Percentiles rank a stretch among this genome's conserved stretches.
phyloP scores from a whole-genome alignment of 2,113 vertebrate genomes.

The Microcebus jonahi region DNA sequence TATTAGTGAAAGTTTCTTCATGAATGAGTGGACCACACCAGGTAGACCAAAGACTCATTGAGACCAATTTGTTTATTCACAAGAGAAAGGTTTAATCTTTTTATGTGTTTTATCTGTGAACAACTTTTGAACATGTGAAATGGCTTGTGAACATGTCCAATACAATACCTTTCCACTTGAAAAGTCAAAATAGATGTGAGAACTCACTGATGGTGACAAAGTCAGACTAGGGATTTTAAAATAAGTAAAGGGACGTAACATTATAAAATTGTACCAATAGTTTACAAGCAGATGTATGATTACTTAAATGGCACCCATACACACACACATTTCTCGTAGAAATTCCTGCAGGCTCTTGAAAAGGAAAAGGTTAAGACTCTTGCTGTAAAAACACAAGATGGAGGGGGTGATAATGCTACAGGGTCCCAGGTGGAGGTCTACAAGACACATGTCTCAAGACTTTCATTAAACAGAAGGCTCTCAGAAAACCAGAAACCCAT shows the following conservation, averaged over 20 bases:
- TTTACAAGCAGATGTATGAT: not conserved
- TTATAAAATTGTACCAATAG: not conserved
- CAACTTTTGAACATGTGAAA: conserved; percentile 9
- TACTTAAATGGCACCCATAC: not conserved
- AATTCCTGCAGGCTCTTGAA: not conserved
- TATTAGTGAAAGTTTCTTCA: not conserved
- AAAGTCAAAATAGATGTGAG: not conserved
- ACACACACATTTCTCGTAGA: not conserved
- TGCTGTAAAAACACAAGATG: not conserved
- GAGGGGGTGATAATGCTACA: not conserved
- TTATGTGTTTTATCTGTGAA: not conserved
- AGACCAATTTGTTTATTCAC: not conserved
- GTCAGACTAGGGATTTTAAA: not conserved
- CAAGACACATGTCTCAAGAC: not conserved
- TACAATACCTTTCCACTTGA: not conserved
- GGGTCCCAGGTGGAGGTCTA: not conserved
- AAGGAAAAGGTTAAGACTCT: not conserved
- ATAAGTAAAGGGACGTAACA: not conserved
- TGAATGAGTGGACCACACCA: not conserved
- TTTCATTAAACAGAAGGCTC: not conserved
- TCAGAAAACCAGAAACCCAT: not conserved
- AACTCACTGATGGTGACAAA: not conserved
- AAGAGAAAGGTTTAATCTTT: conserved; percentile 26
- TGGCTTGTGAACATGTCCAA: not conserved
- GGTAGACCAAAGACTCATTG: not conserved